Percentiles rank a stretch among this genome's conserved stretches.
Evolutionary conservation across 2,888 invertebrate genomes (phyloP).

Genomic region (Myathropa florea): DNA sequence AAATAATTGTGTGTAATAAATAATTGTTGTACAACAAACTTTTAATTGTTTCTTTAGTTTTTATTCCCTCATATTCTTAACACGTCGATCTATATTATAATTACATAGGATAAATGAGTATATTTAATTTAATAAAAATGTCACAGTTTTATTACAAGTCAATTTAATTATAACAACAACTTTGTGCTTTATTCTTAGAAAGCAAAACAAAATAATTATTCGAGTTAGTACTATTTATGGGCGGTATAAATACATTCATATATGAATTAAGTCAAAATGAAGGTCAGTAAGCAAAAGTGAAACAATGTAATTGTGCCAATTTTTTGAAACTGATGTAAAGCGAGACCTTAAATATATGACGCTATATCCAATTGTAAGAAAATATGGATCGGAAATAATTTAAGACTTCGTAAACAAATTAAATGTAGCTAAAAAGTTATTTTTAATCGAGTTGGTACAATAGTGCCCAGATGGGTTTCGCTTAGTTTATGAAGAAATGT

Average conservation of each 20-base stretch:
- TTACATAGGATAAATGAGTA: neutral
- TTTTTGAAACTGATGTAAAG: neutral
- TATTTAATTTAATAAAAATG: constrained; percentile 37
- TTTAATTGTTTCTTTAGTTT: no score
- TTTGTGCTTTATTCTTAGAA: constrained; percentile 45
- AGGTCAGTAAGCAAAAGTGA: neutral
- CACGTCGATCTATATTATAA: no score
- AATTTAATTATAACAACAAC: constrained; percentile 4
- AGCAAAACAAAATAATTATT: constrained; percentile 20
- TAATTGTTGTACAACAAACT: constrained; percentile 20
- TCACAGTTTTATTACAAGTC: constrained; percentile 14
- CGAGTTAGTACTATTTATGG: constrained; percentile 28
- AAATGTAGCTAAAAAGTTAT: neutral
- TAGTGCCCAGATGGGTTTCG: neutral
- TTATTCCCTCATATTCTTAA: no score
- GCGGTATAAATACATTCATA: constrained; percentile 9
- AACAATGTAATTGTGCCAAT: neutral
- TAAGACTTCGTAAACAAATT: neutral
- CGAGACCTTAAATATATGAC: neutral
- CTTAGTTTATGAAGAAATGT: constrained; percentile 19
- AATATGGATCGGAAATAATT: neutral
- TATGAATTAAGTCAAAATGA: neutral
- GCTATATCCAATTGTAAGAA: neutral
- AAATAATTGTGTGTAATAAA: constrained; percentile 35
- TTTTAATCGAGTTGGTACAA: neutral